Percentiles rank a stretch among this genome's conserved stretches.
These are phyloP conservation scores for Holacanthella duospinosa DNA, from an alignment of 2,888 invertebrate genomes.

Conservation along the genomic window DNA sequence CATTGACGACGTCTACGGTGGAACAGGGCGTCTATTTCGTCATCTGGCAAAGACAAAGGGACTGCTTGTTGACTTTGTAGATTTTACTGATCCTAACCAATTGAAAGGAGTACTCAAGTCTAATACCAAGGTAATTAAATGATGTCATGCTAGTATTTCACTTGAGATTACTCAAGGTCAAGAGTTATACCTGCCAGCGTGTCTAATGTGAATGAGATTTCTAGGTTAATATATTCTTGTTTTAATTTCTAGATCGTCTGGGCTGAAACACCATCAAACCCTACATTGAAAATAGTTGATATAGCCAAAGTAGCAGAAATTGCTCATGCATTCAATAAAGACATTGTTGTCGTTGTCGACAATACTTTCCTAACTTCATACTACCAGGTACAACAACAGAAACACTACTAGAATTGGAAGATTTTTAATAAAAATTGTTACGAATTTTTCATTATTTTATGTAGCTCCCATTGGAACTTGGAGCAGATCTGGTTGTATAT, in stretches of 20 bases:
- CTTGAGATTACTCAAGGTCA: neutral
- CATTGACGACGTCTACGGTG: slow-evolving; percentile 40
- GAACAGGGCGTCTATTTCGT: slow-evolving; percentile 37
- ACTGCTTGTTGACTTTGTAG: slow-evolving; percentile 47
- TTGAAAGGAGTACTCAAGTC: slow-evolving; percentile 44
- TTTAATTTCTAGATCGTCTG: slow-evolving; percentile 46
- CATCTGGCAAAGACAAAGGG: slow-evolving; percentile 35
- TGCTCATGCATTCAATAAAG: slow-evolving; percentile 39
- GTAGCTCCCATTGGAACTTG: slow-evolving; percentile 74
- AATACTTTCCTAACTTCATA: slow-evolving; percentile 41
- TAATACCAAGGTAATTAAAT: slow-evolving; percentile 45
- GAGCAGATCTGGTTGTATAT: slow-evolving; percentile 82
- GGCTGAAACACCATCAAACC: slow-evolving; percentile 54
- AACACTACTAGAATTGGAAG: too few species aligned
- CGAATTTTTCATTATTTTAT: slow-evolving; percentile 14
- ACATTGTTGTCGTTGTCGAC: slow-evolving; percentile 47
- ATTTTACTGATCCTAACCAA: slow-evolving; percentile 44
- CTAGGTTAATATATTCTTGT: too few species aligned
- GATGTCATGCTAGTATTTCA: neutral
- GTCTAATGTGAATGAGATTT: neutral
- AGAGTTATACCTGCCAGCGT: neutral
- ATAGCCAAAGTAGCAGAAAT: slow-evolving; percentile 45
- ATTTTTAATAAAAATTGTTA: neutral
- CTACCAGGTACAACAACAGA: slow-evolving; percentile 14
- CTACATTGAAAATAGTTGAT: slow-evolving; percentile 49